Evolutionary conservation across 2,888 invertebrate genomes (phyloP), one percentile per base, ranked within the genome.

Genomic region (Clitarchus hookeri): DNA sequence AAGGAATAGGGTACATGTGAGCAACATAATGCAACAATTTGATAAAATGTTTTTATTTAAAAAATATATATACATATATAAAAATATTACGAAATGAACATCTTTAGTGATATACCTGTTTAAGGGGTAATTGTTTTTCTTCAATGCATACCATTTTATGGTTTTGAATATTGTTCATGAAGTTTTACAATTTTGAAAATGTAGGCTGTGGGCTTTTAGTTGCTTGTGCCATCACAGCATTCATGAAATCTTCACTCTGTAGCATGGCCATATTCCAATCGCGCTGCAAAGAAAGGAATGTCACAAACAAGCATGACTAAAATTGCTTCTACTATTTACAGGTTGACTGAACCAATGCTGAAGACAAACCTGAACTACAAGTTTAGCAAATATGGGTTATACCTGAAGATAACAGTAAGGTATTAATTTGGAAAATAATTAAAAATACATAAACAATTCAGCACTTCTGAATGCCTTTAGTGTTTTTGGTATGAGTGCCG

Each of bases 161-260:
- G 23, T 13, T 25, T 25, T 26, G 25, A 84, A 53, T 48, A 44
- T 84, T 36, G 6, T 6, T 6, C n/a, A n/a, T 84, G 44, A 9
- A 23, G 36, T 44, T 23, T 86, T 84, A 88, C 53, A 88, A 93
- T 90, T 99, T 97, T 44, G 98, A 95, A 91, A 97, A 99, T 0
- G 97, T 94, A 85, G 91, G 91, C 88, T 94, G 92, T 85, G 94
- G 92, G 53, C 94, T 93, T 91, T 97, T 97, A 0, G 95, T 94
- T 26, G 94, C 94, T 88, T 94, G 93, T 1, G 97, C 97, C 90
- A 95, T 94, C 0, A 95, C 95, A 0, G 98, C 95, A 90, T 96
- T 97, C 83, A 95, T 91, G 85, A 97, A 93, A 90, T 99, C 99
- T 90, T 98, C 98, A 89, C 97, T 97, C 91, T 98, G 98, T 27